Conservation (phyloP, 2,113 vertebrate genomes). For the Sphaerodactylus townsendi region DNA sequence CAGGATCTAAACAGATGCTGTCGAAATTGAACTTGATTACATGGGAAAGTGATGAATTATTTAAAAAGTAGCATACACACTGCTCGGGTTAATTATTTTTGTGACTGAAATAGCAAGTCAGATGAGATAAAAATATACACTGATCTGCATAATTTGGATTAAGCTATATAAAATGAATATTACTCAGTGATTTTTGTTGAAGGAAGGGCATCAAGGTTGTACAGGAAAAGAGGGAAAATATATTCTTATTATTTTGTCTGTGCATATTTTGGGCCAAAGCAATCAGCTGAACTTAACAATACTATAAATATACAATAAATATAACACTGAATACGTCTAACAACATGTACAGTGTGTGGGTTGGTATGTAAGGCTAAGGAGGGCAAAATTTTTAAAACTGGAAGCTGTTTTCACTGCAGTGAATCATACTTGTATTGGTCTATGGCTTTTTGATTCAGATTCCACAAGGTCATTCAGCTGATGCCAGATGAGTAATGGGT, state of each 20-base stretch:
- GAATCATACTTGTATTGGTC: not conserved
- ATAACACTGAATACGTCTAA: not conserved
- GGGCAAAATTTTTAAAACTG: not conserved
- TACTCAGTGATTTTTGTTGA: slow-evolving; percentile 2
- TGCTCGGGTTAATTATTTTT: slow-evolving; percentile 6
- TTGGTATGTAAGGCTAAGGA: not conserved
- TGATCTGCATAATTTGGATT: slow-evolving; percentile 12
- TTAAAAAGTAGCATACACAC: not conserved
- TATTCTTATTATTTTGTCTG: not conserved
- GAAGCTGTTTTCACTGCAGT: not conserved
- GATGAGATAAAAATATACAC: slow-evolving; percentile 10
- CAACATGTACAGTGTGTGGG: too few species aligned
- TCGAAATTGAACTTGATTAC: slow-evolving; percentile 6
- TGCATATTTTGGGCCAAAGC: not conserved
- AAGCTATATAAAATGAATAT: slow-evolving; percentile 8
- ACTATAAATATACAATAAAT: not conserved
- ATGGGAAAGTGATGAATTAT: slow-evolving; percentile 6
- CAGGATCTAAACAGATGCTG: not conserved
- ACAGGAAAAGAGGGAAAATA: not conserved
- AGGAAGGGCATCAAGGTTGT: not conserved
- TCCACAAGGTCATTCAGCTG: not conserved
- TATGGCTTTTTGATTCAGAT: too few species aligned
- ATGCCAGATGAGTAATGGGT: not conserved
- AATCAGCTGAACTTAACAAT: not conserved
- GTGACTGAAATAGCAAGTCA: slow-evolving; percentile 15